Evolutionary conservation across 1,140 invertebrate species (phyloP), one percentile per base, ranked within the genome.

Genomic region (Battus philenor): DNA sequence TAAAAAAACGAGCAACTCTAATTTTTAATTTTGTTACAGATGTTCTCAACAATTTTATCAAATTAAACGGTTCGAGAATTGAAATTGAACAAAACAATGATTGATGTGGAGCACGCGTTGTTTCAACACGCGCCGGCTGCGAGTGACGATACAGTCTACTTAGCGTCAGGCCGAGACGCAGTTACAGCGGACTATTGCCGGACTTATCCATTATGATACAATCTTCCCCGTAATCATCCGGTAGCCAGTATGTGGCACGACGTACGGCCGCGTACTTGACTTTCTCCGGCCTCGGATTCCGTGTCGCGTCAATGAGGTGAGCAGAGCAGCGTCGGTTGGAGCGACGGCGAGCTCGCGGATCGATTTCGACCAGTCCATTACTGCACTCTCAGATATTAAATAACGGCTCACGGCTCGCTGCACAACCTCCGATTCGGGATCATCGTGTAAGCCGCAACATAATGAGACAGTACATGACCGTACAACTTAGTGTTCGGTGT

Each of bases 201-300:
- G 60, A 68, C 56, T 77, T 70, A 68, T 52, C 68, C 59, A 78
- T 73, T 74, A 68, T 74, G 71, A 76, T 74, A 60, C 66, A 72
- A 78, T 74, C 64, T 70, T 39, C 55, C 48, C 69, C 53, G 70
- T 73, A 73, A 73, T 69, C 56, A 60, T 67, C 54, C 52, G 48
- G 65, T 54, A 61, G 71, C 34, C 47, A 64, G 59, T 68, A 80
- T 74, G 71, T 77, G 51, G 73, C 63, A 72, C 74, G 62, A 63
- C 59, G 61, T 64, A 65, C 60, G 54, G 30, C 57, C 59, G 56
- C 47, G 71, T 72, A 70, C 66, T 76, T 72, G 73, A 83, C 79
- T 84, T 81, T 84, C 79, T 77, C 79, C 63, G 47, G 55, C 43
- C 59, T 66, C 65, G 55, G 70, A 78, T 78, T 74, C 72, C 76